Conservation (phyloP, 1,140 invertebrate species). For the Cepaea nemoralis region DNA sequence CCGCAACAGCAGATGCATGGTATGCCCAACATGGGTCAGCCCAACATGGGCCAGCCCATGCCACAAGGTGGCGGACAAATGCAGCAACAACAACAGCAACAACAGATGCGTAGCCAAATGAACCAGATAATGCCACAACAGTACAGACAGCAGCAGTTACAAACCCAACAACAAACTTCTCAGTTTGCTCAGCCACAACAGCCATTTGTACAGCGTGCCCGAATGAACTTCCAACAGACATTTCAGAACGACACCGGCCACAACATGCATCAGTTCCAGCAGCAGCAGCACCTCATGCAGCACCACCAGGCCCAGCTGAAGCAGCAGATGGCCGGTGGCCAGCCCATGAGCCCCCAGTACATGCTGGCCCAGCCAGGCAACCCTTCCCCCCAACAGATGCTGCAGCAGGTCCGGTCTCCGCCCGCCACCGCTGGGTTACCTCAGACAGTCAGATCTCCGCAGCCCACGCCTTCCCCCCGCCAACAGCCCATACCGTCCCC, state of each 20-base stretch:
- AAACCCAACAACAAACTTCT: constrained; percentile 58
- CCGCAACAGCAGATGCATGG: constrained; percentile 70
- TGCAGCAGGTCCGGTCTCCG: constrained; percentile 84
- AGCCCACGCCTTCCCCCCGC: constrained; percentile 71
- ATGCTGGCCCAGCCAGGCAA: constrained; percentile 65
- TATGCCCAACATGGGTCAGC: constrained; percentile 37
- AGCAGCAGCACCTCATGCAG: constrained; percentile 60
- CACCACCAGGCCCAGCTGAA: constrained; percentile 65
- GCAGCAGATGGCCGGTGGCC: constrained; percentile 62
- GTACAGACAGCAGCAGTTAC: constrained; percentile 43
- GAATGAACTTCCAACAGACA: constrained; percentile 65
- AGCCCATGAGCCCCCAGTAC: constrained; percentile 65
- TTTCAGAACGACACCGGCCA: constrained; percentile 52
- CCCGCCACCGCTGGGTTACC: constrained; percentile 66
- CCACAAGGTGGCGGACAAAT: constrained; percentile 50
- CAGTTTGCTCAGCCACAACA: constrained; percentile 71
- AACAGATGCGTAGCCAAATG: constrained; percentile 67
- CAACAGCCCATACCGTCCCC: constrained; percentile 63
- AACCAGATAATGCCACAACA: constrained; percentile 49
- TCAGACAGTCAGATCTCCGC: constrained; percentile 79
- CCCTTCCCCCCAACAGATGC: constrained; percentile 78
- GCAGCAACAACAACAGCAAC: constrained; percentile 64
- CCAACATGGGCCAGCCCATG: constrained; percentile 44
- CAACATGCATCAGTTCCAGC: constrained; percentile 59
- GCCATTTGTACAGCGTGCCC: constrained; percentile 64